Percentiles rank a stretch among this genome's conserved stretches.
These are phyloP conservation scores for Rhinolophus sinicus DNA, from an alignment of 2,113 vertebrate species.

Conservation along the genomic window DNA sequence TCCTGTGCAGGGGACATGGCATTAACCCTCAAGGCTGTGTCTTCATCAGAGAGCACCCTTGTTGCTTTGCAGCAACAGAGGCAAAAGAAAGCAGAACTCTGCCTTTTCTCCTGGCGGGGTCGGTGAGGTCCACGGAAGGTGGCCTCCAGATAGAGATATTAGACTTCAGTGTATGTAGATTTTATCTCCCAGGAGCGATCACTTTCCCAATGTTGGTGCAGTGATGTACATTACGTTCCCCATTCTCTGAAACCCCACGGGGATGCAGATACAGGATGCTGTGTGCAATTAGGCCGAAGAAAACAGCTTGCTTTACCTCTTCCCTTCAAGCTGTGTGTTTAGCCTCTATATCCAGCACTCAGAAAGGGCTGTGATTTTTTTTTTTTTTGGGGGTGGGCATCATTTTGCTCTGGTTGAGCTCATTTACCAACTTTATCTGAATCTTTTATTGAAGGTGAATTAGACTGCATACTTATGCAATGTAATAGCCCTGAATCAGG, in stretches of 20 bases:
- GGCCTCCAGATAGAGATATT: neutral
- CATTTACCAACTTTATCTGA: constrained; percentile 34
- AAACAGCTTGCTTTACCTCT: neutral
- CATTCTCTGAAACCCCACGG: fast-evolving
- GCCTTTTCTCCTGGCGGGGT: neutral
- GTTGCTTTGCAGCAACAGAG: neutral
- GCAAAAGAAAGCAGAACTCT: neutral
- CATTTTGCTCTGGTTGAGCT: constrained; percentile 7
- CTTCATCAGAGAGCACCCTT: fast-evolving
- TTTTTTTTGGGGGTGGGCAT: neutral
- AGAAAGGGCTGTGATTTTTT: neutral
- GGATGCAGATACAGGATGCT: neutral
- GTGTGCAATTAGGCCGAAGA: neutral
- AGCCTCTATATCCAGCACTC: neutral
- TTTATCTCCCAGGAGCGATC: neutral
- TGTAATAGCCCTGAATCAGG: neutral
- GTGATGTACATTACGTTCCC: neutral
- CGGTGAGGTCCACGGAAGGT: fast-evolving
- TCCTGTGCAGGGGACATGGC: neutral
- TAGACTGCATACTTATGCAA: neutral
- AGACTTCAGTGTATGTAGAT: fast-evolving
- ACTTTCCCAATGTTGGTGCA: fast-evolving
- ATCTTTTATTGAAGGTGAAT: constrained; percentile 28
- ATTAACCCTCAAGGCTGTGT: fast-evolving
- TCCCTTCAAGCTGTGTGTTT: neutral